Evolutionary conservation across 2,113 vertebrate species (phyloP).

Genomic region (Tachycineta bicolor): DNA sequence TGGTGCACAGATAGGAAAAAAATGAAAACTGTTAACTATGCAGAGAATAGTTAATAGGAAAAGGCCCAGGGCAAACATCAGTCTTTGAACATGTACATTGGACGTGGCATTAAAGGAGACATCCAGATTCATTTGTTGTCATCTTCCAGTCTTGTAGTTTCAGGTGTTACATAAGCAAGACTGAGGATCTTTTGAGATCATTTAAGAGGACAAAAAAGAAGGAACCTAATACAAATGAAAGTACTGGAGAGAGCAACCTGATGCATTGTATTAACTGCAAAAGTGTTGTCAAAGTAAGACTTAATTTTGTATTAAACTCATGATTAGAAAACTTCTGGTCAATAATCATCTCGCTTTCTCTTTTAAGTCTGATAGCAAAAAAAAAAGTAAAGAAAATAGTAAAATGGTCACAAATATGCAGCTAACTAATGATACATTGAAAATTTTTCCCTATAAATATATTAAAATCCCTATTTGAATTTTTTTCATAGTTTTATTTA

Average conservation of each 20-base stretch:
- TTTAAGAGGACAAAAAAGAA: background rate
- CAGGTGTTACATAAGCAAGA: background rate
- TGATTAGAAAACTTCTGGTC: background rate
- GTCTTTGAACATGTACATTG: background rate
- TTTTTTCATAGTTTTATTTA: background rate
- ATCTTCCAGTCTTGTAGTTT: background rate
- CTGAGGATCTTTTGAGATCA: background rate
- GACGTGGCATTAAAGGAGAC: background rate
- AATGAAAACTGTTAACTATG: background rate
- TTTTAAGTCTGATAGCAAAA: background rate
- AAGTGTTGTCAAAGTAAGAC: background rate
- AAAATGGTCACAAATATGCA: background rate
- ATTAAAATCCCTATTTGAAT: background rate
- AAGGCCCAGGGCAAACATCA: background rate
- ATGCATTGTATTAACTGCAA: background rate
- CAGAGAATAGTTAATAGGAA: background rate
- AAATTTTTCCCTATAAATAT: background rate
- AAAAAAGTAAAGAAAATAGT: background rate
- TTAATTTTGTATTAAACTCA: background rate
- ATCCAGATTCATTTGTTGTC: background rate
- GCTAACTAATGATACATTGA: background rate
- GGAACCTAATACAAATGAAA: background rate
- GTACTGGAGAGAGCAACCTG: background rate
- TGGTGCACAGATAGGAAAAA: background rate
- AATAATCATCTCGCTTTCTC: background rate